phyloP scores from a whole-genome alignment of 2,888 invertebrate species.

The Nasonia oneida region DNA sequence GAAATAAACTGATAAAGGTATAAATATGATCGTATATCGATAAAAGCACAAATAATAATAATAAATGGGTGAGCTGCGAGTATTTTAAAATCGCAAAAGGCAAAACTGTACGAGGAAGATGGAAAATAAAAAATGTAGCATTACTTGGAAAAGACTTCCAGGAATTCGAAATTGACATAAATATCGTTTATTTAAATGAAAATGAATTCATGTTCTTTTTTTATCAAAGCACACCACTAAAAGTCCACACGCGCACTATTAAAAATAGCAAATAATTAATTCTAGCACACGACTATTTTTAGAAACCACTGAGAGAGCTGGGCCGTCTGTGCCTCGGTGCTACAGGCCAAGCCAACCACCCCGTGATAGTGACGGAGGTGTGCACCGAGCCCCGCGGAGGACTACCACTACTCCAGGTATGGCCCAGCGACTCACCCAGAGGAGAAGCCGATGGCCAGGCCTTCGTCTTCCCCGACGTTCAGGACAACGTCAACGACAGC shows the following conservation, averaged over 20 bases:
- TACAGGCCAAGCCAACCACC: slow-evolving; percentile 68
- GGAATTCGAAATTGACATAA: too few species aligned
- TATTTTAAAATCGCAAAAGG: too few species aligned
- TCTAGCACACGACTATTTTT: slow-evolving; percentile 27
- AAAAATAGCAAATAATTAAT: background rate
- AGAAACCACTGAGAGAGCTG: slow-evolving; percentile 79
- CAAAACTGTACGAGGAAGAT: too few species aligned
- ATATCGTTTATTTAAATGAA: too few species aligned
- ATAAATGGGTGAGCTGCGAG: too few species aligned
- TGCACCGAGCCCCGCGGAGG: slow-evolving; percentile 67
- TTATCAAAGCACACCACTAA: background rate
- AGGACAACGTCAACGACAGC: slow-evolving; percentile 82
- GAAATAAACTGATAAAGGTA: too few species aligned
- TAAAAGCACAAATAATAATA: too few species aligned
- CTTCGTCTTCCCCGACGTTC: slow-evolving; percentile 83
- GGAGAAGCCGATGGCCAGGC: slow-evolving; percentile 84
- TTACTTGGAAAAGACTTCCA: too few species aligned
- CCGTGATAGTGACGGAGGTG: slow-evolving; percentile 67
- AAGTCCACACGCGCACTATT: background rate
- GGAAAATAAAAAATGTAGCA: too few species aligned
- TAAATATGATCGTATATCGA: too few species aligned
- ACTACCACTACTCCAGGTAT: slow-evolving; percentile 82
- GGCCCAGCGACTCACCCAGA: slow-evolving; percentile 87
- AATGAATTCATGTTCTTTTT: too few species aligned
- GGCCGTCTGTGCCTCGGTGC: slow-evolving; percentile 76